Conservation (phyloP, 2,113 vertebrate species). For the Empidonax alnorum region DNA sequence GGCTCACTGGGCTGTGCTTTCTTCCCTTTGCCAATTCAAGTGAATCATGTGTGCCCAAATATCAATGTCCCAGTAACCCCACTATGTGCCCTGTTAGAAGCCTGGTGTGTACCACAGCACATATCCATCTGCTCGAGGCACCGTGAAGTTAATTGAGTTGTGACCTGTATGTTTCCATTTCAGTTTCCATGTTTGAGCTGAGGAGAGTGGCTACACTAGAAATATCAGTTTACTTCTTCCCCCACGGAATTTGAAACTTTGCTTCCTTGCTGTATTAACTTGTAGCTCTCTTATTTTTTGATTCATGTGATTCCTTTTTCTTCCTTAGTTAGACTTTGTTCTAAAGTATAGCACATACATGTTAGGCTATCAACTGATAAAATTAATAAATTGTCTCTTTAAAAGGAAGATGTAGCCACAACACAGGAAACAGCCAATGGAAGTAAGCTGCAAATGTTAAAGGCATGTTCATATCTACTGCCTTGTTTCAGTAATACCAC, state of each 20-base stretch:
- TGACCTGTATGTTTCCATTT: background rate
- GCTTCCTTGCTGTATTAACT: background rate
- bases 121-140: background rate
- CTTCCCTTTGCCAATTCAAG: background rate
- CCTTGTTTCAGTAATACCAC: background rate
- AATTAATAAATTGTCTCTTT: background rate
- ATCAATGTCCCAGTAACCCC: background rate
- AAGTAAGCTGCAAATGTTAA: background rate
- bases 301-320: background rate
- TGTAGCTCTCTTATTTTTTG: background rate
- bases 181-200: background rate
- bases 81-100: fast-evolving
- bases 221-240: background rate
- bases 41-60: background rate
- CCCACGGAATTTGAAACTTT: background rate
- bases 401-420: background rate
- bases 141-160: background rate
- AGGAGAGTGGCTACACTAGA: background rate
- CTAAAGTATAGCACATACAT: background rate
- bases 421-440: background rate
- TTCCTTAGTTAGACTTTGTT: background rate
- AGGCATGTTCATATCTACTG: background rate
- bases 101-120: background rate
- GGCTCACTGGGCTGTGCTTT: background rate
- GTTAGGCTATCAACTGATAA: background rate